A percentile compares a stretch with the other conserved stretches of the same genome.
Evolutionary conservation across 2,888 invertebrate genomes (phyloP).

Genomic region (Drosophila siamana): DNA sequence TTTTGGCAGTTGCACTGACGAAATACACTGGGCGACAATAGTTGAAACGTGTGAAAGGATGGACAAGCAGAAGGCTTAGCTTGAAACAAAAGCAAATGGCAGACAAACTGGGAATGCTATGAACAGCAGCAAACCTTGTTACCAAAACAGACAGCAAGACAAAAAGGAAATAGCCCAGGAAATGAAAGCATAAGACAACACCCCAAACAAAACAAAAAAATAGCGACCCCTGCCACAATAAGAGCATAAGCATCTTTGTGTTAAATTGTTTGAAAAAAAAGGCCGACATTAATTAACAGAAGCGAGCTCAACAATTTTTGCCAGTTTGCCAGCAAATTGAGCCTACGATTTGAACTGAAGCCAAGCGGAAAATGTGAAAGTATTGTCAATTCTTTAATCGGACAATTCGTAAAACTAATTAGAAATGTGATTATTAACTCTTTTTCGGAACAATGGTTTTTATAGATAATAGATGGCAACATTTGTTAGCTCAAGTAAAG

Average conservation of each 20-base stretch:
- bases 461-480: slow-evolving; percentile 4
- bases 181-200: slow-evolving; percentile 57
- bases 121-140: slow-evolving; percentile 22
- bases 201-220: slow-evolving; percentile 13
- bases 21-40: slow-evolving; percentile 31
- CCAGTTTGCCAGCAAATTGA: slow-evolving; percentile 52
- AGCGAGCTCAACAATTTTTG: slow-evolving; percentile 25
- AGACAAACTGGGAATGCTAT: slow-evolving; percentile 24
- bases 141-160: slow-evolving; percentile 10
- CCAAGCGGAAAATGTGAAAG: slow-evolving; percentile 3
- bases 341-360: slow-evolving; percentile 43
- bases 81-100: slow-evolving; percentile 54
- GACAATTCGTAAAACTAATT: slow-evolving; percentile 11
- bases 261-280: slow-evolving; percentile 63
- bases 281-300: slow-evolving; percentile 66
- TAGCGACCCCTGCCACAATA: no score
- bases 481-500: slow-evolving; percentile 9
- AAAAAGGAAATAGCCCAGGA: slow-evolving; percentile 51
- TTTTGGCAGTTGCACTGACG: slow-evolving; percentile 33
- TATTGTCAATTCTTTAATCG: neutral
- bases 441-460: slow-evolving; percentile 5
- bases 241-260: slow-evolving; percentile 43
- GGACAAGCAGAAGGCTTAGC: slow-evolving; percentile 34
- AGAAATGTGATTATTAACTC: slow-evolving; percentile 1
- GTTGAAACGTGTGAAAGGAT: slow-evolving; percentile 1